These are phyloP conservation scores for Crotalus viridis DNA, from an alignment of 2,113 vertebrate species.

Conservation along the genomic window DNA sequence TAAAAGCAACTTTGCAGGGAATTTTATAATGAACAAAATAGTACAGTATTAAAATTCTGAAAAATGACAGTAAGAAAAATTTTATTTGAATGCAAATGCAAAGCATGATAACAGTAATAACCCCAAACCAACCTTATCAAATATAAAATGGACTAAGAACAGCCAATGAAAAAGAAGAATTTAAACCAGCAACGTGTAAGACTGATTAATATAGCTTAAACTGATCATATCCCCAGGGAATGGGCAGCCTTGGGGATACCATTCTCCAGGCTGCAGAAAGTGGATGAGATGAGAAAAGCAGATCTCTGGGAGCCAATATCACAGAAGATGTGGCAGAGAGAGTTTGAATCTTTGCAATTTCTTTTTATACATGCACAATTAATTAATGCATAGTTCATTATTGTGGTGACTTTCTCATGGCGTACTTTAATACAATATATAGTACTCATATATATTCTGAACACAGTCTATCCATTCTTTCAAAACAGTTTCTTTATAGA, in stretches of 20 bases:
- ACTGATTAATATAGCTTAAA: background rate
- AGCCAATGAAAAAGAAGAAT: background rate
- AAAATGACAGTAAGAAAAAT: background rate
- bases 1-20: background rate
- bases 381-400: background rate
- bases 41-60: background rate
- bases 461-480: background rate
- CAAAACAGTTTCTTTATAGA: background rate
- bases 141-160: background rate
- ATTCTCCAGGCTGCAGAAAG: background rate
- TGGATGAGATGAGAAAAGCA: background rate
- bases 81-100: background rate
- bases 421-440: background rate
- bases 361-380: background rate
- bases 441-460: background rate
- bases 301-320: background rate
- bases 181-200: background rate
- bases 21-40: background rate
- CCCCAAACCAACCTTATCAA: background rate
- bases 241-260: background rate
- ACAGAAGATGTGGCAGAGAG: background rate
- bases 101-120: background rate
- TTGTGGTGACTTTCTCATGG: background rate
- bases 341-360: background rate
- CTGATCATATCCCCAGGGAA: background rate